These are phyloP conservation scores for Encarsia formosa DNA, from an alignment of 2,888 invertebrate genomes.

Conservation along the genomic window DNA sequence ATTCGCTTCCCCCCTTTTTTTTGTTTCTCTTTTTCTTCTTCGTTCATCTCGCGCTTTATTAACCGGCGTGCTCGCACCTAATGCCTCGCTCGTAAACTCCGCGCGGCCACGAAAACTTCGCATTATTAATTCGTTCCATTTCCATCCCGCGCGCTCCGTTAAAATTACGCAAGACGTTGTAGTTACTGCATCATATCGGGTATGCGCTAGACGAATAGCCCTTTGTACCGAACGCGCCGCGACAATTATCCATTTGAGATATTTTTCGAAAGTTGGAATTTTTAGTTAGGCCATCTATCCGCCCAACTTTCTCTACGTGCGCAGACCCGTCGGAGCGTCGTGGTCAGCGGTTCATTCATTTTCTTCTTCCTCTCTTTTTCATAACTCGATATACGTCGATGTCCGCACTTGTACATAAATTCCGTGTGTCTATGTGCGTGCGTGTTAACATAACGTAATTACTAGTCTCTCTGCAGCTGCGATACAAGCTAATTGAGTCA, in stretches of 20 bases:
- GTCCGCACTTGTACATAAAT: too few species aligned
- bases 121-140: not conserved
- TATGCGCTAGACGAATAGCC: not conserved
- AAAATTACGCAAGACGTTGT: not conserved
- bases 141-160: too few species aligned
- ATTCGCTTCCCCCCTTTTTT: not conserved
- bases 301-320: not conserved
- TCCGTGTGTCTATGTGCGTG: too few species aligned
- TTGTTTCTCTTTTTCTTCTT: not conserved
- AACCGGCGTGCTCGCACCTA: not conserved
- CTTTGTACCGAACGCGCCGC: too few species aligned
- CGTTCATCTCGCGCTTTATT: not conserved
- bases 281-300: not conserved
- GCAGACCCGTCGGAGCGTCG: not conserved
- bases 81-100: not conserved
- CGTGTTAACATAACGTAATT: not conserved
- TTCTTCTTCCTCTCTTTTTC: not conserved
- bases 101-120: too few species aligned
- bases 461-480: not conserved
- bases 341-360: not conserved
- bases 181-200: not conserved
- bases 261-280: too few species aligned
- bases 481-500: slow-evolving; percentile 10
- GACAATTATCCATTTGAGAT: too few species aligned
- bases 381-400: too few species aligned